Evolutionary conservation across 2,888 invertebrate genomes (phyloP), one percentile per base, ranked within the genome.

Genomic region (Sclerodermus sp.): DNA sequence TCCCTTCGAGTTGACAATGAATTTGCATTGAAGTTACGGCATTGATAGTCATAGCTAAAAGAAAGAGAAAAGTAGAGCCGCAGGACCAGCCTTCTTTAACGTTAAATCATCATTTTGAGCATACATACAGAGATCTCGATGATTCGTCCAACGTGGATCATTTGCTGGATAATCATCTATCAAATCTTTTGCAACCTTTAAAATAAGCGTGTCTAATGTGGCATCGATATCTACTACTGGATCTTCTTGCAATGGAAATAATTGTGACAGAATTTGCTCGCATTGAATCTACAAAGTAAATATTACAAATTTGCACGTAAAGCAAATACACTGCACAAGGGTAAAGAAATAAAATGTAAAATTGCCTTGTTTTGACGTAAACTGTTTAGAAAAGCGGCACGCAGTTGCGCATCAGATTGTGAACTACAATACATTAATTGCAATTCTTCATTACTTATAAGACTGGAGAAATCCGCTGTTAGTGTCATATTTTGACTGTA

Each of bases 91-190:
- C 40, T 16, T n/a, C 23, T 13, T 9, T 39, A 13, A 42, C 17
- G 2, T 34, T 42, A 40, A 8, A 31, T 1, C n/a, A n/a, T n/a
- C n/a, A n/a, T n/a, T n/a, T n/a, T n/a, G n/a, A n/a, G n/a, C n/a
- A n/a, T n/a, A 60, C 59, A 65, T 64, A 77, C 77, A 69, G 10
- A 73, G 58, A 48, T 76, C 73, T 58, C 74, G 72, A 31, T 74
- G 76, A 62, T 84, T 83, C 1, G 83, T 80, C 89, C 89, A 89
- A 45, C 89, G 79, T 1, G 96, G 96, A 82, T 96, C 96, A 12
- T 91, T 88, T 0, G 90, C 88, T 1, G 96, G 95, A 59, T 88
- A 85, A 78, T 96, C 95, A 74, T 96, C 90, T 47, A 94, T 84
- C 64, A 95, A 82, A 73, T 91, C 89, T 52, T 83, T 81, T 49